Evolutionary conservation across 2,113 vertebrate species (phyloP), one percentile per base, ranked within the genome.

Genomic region (Vombatus ursinus): DNA sequence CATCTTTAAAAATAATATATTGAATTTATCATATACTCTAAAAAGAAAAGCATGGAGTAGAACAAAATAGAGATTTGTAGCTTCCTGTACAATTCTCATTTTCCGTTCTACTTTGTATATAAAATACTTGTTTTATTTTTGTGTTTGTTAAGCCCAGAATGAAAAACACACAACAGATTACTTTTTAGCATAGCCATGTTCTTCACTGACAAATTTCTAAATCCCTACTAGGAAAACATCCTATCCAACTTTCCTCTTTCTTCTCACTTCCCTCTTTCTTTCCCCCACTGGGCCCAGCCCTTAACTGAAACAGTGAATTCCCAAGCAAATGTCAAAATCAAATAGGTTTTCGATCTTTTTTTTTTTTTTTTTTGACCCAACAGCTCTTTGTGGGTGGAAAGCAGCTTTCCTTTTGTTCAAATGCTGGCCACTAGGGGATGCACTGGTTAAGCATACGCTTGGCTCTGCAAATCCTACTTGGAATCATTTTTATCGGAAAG

Each of bases 371-470:
- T 61, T 26, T 54, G 54, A 57, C 57, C 14, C 37, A 12, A 12
- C 16, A n/a, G 37, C 37, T 77, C 61, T n/a, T 77, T 77, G 68
- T 22, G 37, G 5, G 14, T 77, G 16, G 68, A 77, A 77, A 77
- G 16, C 37, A 77, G 68, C 6, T 4, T 77, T 77, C 10, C 0
- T 0, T 49, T 50, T 92, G 19, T 95, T 92, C 90, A 95, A 37
- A 25, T 0, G 6, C 51, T 96, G 90, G 51, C 93, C 97, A 92
- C 96, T 96, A 97, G 97, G 93, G 95, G 98, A 96, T 93, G 94
- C 44, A n/a, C 93, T 84, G 22, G 93, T 95, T 92, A 96, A 97
- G 92, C 91, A 61, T 91, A 97, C 84, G 93, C 52, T 49, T 49
- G 92, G 54, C 68, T 23, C 94, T 2, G 28, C 7, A 0, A 5